These are phyloP conservation scores for Dromiciops gliroides DNA, from an alignment of 2,113 vertebrate genomes.

Conservation along the genomic window DNA sequence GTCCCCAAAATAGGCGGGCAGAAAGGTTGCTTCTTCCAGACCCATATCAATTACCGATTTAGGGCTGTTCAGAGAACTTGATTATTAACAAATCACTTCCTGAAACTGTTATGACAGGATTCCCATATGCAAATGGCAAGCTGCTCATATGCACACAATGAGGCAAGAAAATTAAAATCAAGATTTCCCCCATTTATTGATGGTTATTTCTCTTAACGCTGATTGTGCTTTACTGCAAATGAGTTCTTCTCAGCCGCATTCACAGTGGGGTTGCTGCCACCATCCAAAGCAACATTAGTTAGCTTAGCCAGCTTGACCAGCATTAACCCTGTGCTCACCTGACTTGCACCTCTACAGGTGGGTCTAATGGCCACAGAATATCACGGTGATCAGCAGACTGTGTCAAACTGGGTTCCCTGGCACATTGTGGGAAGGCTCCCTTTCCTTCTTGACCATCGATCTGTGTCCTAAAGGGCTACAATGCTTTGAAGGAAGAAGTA, in stretches of 20 bases:
- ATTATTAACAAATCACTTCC: slow-evolving; percentile 88
- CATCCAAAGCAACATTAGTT: slow-evolving; percentile 51
- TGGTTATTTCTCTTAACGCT: slow-evolving; percentile 74
- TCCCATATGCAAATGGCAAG: slow-evolving; percentile 84
- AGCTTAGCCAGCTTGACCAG: slow-evolving; percentile 9
- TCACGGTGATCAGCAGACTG: not conserved
- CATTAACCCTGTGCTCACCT: slow-evolving; percentile 39
- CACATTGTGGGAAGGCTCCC: not conserved
- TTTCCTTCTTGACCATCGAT: not conserved
- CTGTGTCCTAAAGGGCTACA: not conserved
- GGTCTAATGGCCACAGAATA: not conserved
- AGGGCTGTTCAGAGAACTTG: slow-evolving; percentile 85
- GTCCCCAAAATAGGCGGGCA: slow-evolving; percentile 82
- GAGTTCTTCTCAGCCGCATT: slow-evolving; percentile 47
- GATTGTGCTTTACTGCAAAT: slow-evolving; percentile 76
- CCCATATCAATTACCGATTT: slow-evolving; percentile 85
- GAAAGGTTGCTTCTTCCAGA: slow-evolving; percentile 81
- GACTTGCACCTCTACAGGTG: slow-evolving; percentile 48
- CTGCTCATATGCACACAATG: slow-evolving; percentile 77
- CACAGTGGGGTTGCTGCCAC: not conserved
- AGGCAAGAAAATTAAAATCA: slow-evolving; percentile 80
- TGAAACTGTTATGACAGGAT: slow-evolving; percentile 84
- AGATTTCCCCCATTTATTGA: slow-evolving; percentile 79
- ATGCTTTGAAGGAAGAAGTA: not conserved
- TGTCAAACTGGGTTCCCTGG: not conserved